Conservation (phyloP, 2,113 vertebrate species). For the Nyctibius bracteatus region DNA sequence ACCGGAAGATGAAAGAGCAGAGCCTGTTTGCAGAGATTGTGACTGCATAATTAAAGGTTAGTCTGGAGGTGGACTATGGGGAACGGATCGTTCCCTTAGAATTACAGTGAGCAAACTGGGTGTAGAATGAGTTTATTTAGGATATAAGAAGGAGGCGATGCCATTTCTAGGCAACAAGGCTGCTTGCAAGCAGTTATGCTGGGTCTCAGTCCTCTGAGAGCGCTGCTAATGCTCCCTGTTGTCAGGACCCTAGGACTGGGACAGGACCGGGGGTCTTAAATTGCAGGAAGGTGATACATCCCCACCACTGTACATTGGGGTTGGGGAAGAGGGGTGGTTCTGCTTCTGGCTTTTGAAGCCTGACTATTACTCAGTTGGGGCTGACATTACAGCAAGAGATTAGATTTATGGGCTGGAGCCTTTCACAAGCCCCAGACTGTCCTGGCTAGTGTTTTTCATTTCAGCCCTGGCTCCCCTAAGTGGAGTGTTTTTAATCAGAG, state of each 20-base stretch:
- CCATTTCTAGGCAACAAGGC: not conserved
- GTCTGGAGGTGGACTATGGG: not conserved
- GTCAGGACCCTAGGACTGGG: not conserved
- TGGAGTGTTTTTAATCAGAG: not conserved
- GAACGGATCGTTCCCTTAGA: not conserved
- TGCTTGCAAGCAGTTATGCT: not conserved
- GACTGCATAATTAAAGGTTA: not conserved
- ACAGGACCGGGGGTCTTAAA: not conserved
- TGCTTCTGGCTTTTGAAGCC: not conserved
- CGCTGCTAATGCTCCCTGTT: fast-evolving
- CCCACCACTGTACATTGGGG: not conserved
- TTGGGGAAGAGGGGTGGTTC: not conserved
- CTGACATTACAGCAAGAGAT: not conserved
- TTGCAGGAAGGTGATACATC: not conserved
- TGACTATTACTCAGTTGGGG: not conserved
- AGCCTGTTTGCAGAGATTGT: not conserved
- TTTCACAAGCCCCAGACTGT: not conserved
- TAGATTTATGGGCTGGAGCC: not conserved
- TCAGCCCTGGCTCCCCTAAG: not conserved
- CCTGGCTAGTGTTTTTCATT: not conserved
- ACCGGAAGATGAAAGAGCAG: not conserved
- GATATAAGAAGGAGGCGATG: not conserved
- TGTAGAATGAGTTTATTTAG: not conserved
- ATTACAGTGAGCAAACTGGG: not conserved
- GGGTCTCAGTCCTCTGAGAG: not conserved